Evolutionary conservation across 2,888 invertebrate species (phyloP), one percentile per base, ranked within the genome.

Genomic region (Limnephilus marmoratus): DNA sequence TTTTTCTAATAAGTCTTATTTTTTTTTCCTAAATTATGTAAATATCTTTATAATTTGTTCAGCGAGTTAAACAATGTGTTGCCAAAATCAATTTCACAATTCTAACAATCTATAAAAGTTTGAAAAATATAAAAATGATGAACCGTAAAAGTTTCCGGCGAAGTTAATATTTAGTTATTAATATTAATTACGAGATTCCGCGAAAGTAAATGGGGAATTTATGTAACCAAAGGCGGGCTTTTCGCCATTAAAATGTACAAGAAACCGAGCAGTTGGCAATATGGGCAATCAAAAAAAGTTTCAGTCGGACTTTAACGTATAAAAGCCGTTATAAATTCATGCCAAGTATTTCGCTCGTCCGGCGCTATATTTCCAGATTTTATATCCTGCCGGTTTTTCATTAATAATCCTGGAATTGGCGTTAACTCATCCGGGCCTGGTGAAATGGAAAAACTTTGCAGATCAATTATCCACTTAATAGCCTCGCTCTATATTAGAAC

Each of bases 401-500:
- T 93, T 93, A 92, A 93, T 93, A 91, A 93, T 92, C 92, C 92
- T 85, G 90, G 91, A 93, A 92, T 92, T 90, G 93, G 91, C 91
- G 90, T 90, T 93, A 87, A 91, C 91, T 92, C 93, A 92, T 93
- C 93, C 90, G 87, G 89, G 90, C 86, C 90, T 91, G 82, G 92
- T 87, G 92, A 83, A 93, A 93, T 91, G 93, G 93, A 92, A 93
- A 93, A 93, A 93, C 93, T 93, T 93, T 92, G 83, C 83, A 92
- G 91, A 93, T 93, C 93, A 93, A 93, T 93, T 93, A 93, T 93
- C 92, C 92, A 93, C 92, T 92, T 92, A 93, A 92, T 92, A 91
- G 92, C 91, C 81, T 81, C 37, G 24, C 80, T 81, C 68, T 68
- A 68, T 68, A 68, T 68, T 68, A 68, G 24, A 68, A 24, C 31